These are phyloP conservation scores for Pectinophora gossypiella DNA, from an alignment of 1,140 invertebrate genomes.

Conservation along the genomic window DNA sequence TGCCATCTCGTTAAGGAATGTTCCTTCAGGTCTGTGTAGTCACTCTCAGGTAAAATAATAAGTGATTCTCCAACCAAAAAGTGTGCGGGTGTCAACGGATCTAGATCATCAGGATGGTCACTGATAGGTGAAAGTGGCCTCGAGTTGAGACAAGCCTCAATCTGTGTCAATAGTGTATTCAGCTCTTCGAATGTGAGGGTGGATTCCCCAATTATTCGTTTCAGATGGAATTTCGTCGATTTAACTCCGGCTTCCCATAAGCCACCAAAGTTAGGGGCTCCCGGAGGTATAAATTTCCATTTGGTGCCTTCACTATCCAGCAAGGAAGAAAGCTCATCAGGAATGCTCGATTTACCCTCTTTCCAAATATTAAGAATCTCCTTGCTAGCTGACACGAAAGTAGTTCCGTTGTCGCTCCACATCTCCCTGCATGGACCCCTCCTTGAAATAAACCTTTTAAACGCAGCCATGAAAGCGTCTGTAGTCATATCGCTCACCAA, in stretches of 20 bases:
- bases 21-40: neutral
- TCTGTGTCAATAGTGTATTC: slow-evolving; percentile 12
- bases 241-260: no score
- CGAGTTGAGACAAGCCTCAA: slow-evolving; percentile 21
- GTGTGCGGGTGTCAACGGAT: slow-evolving; percentile 1
- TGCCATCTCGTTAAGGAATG: slow-evolving; percentile 5
- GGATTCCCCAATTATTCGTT: slow-evolving; percentile 9
- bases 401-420: slow-evolving; percentile 13
- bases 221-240: slow-evolving; percentile 10
- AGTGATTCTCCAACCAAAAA: slow-evolving; percentile 5
- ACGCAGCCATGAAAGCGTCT: slow-evolving; percentile 12
- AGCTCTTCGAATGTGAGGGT: slow-evolving; percentile 26
- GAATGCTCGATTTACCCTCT: slow-evolving; percentile 8
- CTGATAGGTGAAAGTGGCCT: slow-evolving; percentile 13
- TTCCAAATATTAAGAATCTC: slow-evolving; percentile 27
- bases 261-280: slow-evolving; percentile 37
- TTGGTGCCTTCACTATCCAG: slow-evolving; percentile 7
- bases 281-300: slow-evolving; percentile 51
- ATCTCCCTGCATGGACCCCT: slow-evolving; percentile 2
- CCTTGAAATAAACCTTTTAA: slow-evolving; percentile 9
- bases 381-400: slow-evolving; percentile 22
- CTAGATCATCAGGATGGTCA: slow-evolving; percentile 1
- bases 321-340: neutral
- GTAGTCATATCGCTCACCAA: slow-evolving; percentile 11
- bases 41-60: neutral